These are phyloP conservation scores for Loris lydekkerianus DNA, from an alignment of 2,797 vertebrate genomes.

Conservation along the genomic window DNA sequence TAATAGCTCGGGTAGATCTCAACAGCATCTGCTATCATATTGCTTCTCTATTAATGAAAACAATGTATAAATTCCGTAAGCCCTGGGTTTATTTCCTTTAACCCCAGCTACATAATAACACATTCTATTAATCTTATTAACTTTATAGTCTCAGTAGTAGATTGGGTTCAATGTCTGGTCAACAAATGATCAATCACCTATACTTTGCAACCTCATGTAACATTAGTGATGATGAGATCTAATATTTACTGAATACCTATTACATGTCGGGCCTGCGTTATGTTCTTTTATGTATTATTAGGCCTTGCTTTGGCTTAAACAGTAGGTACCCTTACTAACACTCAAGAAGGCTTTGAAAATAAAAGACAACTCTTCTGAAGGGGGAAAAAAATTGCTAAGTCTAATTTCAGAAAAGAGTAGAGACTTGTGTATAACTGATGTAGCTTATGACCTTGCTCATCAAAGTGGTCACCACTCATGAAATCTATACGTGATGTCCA, in stretches of 20 bases:
- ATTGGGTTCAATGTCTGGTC: neutral
- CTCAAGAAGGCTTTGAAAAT: slow-evolving; percentile 1
- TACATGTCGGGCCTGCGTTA: neutral
- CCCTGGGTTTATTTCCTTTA: neutral
- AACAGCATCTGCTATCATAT: neutral
- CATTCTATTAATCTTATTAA: neutral
- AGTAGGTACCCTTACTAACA: slow-evolving; percentile 1
- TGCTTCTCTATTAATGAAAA: neutral
- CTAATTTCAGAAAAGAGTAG: neutral
- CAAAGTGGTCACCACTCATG: neutral
- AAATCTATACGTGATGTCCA: neutral
- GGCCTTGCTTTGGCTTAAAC: neutral
- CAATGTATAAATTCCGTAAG: neutral
- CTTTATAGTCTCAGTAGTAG: neutral
- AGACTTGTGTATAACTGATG: neutral
- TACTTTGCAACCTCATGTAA: slow-evolving; percentile 8
- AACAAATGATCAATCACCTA: neutral
- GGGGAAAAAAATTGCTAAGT: neutral
- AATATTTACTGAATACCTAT: neutral
- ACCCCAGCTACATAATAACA: neutral
- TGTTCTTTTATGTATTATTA: slow-evolving; percentile 24
- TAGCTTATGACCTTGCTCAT: neutral
- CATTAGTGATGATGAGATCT: neutral
- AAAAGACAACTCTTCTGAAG: slow-evolving; percentile 23
- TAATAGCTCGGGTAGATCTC: neutral